Evolutionary conservation across 2,888 invertebrate genomes (phyloP), one percentile per base, ranked within the genome.

Genomic region (Drosophila stalkeri): DNA sequence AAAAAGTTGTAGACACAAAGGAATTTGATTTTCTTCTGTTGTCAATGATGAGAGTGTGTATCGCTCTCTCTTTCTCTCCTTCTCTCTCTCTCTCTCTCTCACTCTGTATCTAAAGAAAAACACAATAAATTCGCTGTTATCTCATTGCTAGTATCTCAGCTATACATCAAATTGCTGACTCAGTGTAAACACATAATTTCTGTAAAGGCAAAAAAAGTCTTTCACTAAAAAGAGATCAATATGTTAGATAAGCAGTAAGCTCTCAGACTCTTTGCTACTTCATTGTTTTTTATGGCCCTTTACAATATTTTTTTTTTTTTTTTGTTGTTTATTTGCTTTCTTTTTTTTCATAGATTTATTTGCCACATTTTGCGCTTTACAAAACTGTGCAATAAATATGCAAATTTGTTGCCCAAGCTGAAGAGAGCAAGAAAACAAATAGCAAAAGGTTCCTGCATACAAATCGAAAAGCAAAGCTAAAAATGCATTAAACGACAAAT

Each of bases 341-440:
- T 54, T 16, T 16, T 8, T 35, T 31, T 9, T 6, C 41, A 47
- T 67, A 80, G 89, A 90, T 87, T 87, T 87, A 89, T 90, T 81
- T 77, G 16, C 47, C 44, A 44, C 20, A 69, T 72, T 67, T 74
- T 79, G 59, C 65, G 59, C 71, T 66, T 64, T 75, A 67, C 72
- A 76, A 75, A 82, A 73, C 81, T 88, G 74, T 75, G 87, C 86
- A 87, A 87, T 90, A 87, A 87, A 89, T 87, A 87, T 87, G 86
- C 87, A 87, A 87, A 87, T 87, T 87, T 72, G 60, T 63, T 71
- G 60, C 52, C 64, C 55, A 16, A 52, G 20, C 37, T 31, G 59
- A 27, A 27, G 27, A 27, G 27, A 4, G 27, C 27, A 27, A 27
- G 27, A 54, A 56, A 69, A 70, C 49, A 82, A 71, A 79, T 60